Percentiles rank a stretch among this genome's conserved stretches.
Conservation (phyloP, 2,797 vertebrate genomes). For the Enteromius unitaeniatus region DNA sequence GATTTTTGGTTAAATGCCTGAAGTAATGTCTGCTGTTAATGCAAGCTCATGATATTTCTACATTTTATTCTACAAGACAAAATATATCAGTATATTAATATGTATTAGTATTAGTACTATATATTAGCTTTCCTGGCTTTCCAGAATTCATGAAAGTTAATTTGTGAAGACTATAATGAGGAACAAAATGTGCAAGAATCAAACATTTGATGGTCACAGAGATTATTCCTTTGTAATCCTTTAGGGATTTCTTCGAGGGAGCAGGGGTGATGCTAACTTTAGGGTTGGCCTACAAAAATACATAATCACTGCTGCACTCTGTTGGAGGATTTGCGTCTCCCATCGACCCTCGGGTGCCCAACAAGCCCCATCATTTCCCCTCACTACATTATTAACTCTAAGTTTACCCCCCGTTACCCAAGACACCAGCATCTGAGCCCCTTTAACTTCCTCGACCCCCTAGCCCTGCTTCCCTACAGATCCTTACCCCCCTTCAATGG, state of each 20-base stretch:
- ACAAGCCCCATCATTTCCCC: constrained; percentile 35
- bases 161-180: not conserved
- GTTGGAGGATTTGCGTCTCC: not conserved
- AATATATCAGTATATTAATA: not conserved
- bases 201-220: not conserved
- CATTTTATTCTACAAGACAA: not conserved
- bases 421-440: constrained; percentile 51
- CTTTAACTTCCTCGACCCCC: constrained; percentile 31
- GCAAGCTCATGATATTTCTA: not conserved
- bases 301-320: not conserved
- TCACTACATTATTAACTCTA: constrained; percentile 55
- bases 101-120: too few species aligned
- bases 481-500: constrained; percentile 54
- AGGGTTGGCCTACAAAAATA: constrained; percentile 5
- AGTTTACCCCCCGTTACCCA: constrained; percentile 30
- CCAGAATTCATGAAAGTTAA: not conserved
- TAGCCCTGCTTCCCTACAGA: constrained; percentile 26
- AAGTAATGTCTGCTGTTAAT: not conserved
- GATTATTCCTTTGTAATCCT: not conserved
- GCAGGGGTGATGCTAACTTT: not conserved
- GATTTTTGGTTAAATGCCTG: not conserved
- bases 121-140: not conserved
- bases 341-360: not conserved
- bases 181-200: not conserved
- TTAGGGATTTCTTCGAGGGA: not conserved